A percentile compares a stretch with the other conserved stretches of the same genome.
Evolutionary conservation across 2,797 vertebrate species (phyloP).

Genomic region (Eulemur rubriventer): DNA sequence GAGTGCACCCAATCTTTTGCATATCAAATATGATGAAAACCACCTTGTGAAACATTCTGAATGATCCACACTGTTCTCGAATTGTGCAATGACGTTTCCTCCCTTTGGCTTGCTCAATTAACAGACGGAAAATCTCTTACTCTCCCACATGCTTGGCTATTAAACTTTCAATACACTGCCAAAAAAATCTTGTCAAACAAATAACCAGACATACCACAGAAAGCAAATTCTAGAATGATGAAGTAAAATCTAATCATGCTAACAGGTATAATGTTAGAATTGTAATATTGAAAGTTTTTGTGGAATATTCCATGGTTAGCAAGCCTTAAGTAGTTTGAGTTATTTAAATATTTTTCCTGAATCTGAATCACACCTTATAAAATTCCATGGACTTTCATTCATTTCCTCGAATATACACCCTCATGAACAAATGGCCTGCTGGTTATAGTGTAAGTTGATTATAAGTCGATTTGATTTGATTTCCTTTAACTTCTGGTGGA

Average conservation of each 20-base stretch:
- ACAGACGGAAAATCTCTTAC: slow-evolving; percentile 65
- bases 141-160: slow-evolving; percentile 61
- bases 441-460: slow-evolving; percentile 14
- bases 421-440: slow-evolving; percentile 13
- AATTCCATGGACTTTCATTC: slow-evolving; percentile 54
- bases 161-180: slow-evolving; percentile 54
- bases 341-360: slow-evolving; percentile 67
- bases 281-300: slow-evolving; percentile 42
- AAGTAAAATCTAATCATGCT: slow-evolving; percentile 72
- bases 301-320: slow-evolving; percentile 59
- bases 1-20: background rate
- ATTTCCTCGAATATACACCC: slow-evolving; percentile 42
- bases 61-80: background rate
- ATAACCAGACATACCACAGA: slow-evolving; percentile 52
- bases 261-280: slow-evolving; percentile 63
- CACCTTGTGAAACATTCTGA: slow-evolving; percentile 53
- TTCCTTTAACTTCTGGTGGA: background rate
- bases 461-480: slow-evolving; percentile 48
- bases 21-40: background rate
- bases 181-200: slow-evolving; percentile 71
- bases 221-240: slow-evolving; percentile 67
- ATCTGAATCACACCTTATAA: slow-evolving; percentile 64
- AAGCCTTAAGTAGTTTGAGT: slow-evolving; percentile 60
- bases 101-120: slow-evolving; percentile 60
- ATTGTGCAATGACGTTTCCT: slow-evolving; percentile 36